Percentiles rank a stretch among this genome's conserved stretches.
Conservation (phyloP, 2,113 vertebrate species). For the Colinus virginianus region DNA sequence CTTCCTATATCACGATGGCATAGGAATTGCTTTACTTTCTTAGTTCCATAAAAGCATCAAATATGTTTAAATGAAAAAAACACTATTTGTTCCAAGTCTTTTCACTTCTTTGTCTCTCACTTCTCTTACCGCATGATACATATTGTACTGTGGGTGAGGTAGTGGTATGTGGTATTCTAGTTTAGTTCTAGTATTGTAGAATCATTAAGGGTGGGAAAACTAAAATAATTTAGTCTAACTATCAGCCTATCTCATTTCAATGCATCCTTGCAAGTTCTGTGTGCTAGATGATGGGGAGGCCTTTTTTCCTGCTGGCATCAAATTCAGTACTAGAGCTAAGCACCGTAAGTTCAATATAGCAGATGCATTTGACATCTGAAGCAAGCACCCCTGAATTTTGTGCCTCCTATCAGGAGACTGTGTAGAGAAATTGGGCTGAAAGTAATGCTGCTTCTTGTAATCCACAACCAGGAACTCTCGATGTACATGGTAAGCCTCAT, state of each 20-base stretch:
- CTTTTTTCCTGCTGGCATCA: background rate
- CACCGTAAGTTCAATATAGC: background rate
- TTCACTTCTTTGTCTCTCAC: background rate
- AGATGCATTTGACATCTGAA: background rate
- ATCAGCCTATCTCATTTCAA: background rate
- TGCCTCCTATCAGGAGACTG: background rate
- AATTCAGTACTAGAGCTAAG: background rate
- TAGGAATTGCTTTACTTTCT: background rate
- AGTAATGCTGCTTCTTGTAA: background rate
- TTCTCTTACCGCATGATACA: accelerated
- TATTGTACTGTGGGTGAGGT: background rate
- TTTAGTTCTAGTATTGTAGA: background rate
- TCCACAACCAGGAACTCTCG: background rate
- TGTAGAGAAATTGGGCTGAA: background rate
- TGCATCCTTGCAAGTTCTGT: background rate
- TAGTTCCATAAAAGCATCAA: background rate
- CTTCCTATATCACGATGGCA: background rate
- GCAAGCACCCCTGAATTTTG: background rate
- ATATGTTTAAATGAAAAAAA: background rate
- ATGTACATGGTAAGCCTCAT: background rate
- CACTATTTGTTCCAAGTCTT: background rate
- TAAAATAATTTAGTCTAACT: no score
- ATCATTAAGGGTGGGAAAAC: no score
- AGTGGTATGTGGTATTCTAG: background rate
- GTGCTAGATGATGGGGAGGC: background rate